Conservation (phyloP, 2,888 invertebrate species). For the Melikaiella ostensackeni region DNA sequence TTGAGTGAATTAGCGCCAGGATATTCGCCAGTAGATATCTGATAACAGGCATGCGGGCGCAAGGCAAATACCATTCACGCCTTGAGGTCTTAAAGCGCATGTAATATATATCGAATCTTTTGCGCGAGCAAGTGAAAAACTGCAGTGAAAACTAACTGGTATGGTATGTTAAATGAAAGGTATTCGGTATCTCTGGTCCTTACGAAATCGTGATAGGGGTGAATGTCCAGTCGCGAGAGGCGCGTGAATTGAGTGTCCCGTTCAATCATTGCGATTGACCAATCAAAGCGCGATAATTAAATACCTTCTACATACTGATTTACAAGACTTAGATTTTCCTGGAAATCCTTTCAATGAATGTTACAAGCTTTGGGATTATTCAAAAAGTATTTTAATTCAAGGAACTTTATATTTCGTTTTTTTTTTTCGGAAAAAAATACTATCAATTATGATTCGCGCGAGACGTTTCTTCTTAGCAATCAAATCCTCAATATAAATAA, state of each 20-base stretch:
- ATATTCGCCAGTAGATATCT: constrained; percentile 16
- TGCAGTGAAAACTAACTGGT: constrained; percentile 22
- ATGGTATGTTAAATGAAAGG: constrained; percentile 42
- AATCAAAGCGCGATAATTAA: not conserved
- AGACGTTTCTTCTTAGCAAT: too few relatives aligned
- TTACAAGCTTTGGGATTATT: not conserved
- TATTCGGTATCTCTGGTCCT: constrained; percentile 62
- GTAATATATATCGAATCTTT: constrained; percentile 18
- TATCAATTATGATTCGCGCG: too few relatives aligned
- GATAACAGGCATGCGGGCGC: constrained; percentile 15
- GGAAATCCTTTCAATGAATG: not conserved
- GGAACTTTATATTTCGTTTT: too few relatives aligned
- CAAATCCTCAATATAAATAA: too few relatives aligned
- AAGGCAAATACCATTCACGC: constrained; percentile 39
- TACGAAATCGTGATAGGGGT: constrained; percentile 62
- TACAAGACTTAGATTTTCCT: not conserved
- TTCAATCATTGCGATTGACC: constrained; percentile 1
- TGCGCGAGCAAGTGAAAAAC: constrained; percentile 42
- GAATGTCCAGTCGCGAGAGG: constrained; percentile 44
- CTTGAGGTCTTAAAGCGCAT: constrained; percentile 18
- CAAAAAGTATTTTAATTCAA: too few relatives aligned
- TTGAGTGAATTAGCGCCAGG: constrained; percentile 25
- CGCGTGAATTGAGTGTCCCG: not conserved
- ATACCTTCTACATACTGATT: not conserved
- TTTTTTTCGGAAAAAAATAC: too few relatives aligned